phyloP scores from a whole-genome alignment of 2,888 invertebrate genomes.

The Macrosiphum euphorbiae region DNA sequence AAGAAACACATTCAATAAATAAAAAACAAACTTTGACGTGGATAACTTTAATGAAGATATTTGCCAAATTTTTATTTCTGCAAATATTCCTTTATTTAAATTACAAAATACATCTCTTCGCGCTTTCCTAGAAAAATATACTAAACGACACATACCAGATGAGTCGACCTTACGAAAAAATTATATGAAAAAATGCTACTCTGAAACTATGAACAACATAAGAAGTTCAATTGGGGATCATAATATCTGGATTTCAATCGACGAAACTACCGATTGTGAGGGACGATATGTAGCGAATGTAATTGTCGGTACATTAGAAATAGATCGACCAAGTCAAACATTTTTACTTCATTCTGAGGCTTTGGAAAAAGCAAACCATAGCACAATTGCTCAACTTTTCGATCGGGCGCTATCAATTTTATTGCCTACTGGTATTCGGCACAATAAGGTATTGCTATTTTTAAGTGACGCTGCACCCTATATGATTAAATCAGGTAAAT shows the following conservation, averaged over 20 bases:
- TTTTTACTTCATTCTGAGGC: too few species aligned
- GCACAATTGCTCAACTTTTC: constrained; percentile 14
- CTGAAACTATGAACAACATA: background rate
- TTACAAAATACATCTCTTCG: constrained; percentile 25
- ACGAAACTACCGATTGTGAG: background rate
- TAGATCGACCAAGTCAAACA: too few species aligned
- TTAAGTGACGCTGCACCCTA: background rate
- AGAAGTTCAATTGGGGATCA: background rate
- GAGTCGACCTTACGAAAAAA: too few species aligned
- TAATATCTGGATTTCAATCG: background rate
- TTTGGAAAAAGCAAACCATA: background rate
- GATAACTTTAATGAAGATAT: constrained; percentile 26
- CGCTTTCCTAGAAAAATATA: constrained; percentile 21
- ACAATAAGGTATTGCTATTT: constrained; percentile 1
- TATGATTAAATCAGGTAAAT: too few species aligned
- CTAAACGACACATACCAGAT: constrained; percentile 25
- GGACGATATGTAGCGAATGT: constrained; percentile 12
- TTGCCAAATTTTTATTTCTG: background rate
- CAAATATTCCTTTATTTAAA: constrained; percentile 31
- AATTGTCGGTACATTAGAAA: background rate
- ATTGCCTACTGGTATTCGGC: background rate
- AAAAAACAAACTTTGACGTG: background rate
- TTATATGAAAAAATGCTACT: background rate
- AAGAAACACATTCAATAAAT: background rate
- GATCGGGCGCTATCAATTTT: background rate